A percentile compares a stretch with the other conserved stretches of the same genome.
These are phyloP conservation scores for Lepilemur septentrionalis DNA, from an alignment of 2,797 vertebrate genomes.

Conservation along the genomic window DNA sequence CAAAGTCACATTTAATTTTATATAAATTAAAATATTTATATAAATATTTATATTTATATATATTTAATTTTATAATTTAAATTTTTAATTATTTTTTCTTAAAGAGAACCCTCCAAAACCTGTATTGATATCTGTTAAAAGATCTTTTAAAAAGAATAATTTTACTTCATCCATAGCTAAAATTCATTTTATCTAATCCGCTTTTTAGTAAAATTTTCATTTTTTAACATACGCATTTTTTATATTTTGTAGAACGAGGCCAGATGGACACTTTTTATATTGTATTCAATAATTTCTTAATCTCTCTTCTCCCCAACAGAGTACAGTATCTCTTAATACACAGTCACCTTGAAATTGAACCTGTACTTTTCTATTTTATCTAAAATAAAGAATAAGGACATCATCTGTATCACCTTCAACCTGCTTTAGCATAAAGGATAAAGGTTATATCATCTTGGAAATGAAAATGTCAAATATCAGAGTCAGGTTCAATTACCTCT, in stretches of 20 bases:
- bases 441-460: slow-evolving; percentile 54
- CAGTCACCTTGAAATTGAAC: slow-evolving; percentile 46
- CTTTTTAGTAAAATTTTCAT: background rate
- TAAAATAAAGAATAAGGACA: slow-evolving; percentile 40
- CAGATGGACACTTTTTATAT: background rate
- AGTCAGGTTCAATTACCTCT: slow-evolving; percentile 56
- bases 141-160: background rate
- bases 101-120: accelerated
- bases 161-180: background rate
- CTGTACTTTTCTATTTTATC: slow-evolving; percentile 48
- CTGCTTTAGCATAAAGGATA: slow-evolving; percentile 33
- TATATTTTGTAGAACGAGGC: background rate
- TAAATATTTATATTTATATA: too few species aligned
- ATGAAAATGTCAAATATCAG: slow-evolving; percentile 66
- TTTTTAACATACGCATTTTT: background rate
- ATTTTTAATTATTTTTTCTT: background rate
- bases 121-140: background rate
- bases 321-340: slow-evolving; percentile 20
- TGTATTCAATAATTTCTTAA: slow-evolving; percentile 27
- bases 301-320: background rate
- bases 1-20: background rate
- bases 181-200: background rate
- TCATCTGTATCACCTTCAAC: slow-evolving; percentile 60
- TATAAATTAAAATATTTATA: too few species aligned
- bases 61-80: background rate